Base-by-base conservation (phyloP, 2,113 vertebrate species). In the Verasper variegatus region DNA sequence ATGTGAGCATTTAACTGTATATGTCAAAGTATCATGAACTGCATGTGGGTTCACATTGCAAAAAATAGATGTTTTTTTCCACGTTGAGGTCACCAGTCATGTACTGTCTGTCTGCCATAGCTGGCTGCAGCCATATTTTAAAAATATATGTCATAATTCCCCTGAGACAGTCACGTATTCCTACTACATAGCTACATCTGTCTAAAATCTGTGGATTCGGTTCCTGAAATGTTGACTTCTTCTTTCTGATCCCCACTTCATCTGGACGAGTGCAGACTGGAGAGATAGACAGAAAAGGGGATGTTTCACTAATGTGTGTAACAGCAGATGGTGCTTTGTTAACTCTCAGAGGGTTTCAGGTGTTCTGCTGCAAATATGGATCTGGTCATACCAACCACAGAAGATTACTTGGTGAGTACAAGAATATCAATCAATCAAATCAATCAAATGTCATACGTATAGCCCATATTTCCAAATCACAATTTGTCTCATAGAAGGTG, bases 191-290 rank as follows among this genome's bases (percentile, higher is more conserved):
- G 51, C 9, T 54, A 40, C 71, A 63, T 71, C 47, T 75, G 84
- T 86, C 56, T 69, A 24, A 82, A 76, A 56, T 62, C 51, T 76
- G 12, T 71, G 27, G 71, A 79, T 76, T 92, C 82, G 24, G 78
- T 91, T 92, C 90, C 89, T 87, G 37, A 90, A 86, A 81, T 73
- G 2, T 0, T 2, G 1, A 88, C 87, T 93, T 91, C 92, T 90
- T 67, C 81, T 91, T 93, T 92, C 68, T 81, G 47, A 40, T n/a
- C 20, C 55, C 20, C 37, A n/a, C 17, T 15, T 40, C 62, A 37
- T 78, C 56, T 73, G 37, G 27, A 54, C 6, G 15, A 68, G 10
- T 31, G 55, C 49, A 21, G 20, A 47, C 18, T n/a, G 27, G 21
- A 62, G 49, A 58, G 55, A 31, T 23, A 54, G 40, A 13, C 31